Base-by-base conservation (phyloP, 1,140 invertebrate species). In the Drosophila athabasca region DNA sequence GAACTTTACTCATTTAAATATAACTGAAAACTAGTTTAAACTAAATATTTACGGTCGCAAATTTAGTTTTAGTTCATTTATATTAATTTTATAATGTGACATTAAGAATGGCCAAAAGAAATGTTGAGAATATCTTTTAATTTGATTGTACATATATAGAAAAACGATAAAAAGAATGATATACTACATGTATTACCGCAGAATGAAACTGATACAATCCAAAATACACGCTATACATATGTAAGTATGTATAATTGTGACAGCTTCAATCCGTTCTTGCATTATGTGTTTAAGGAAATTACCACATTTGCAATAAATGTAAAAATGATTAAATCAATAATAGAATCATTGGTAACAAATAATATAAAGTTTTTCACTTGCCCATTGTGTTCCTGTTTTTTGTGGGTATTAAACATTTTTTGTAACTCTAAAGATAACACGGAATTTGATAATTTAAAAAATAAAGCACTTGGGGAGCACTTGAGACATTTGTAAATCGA, bases 51-150 rank as follows among this genome's bases (percentile, higher is more conserved):
- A 80, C 60, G 66, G 68, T 89, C 67, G 65, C 61, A 76, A 64
- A 80, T 65, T 55, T 59, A 80, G 64, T 53, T 61, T 68, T 74
- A 80, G 73, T 72, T 70, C 74, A 89, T 90, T 88, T 85, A 75
- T 88, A 90, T 88, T 79, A 90, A 85, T 90, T 90, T 79, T 90
- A 90, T 75, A 78, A 85, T 77, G 69, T 75, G 49, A 67, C 69
- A 70, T 77, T 70, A 49, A 69, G 39, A 67, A 65, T 67, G 54
- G 68, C 48, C 48, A 46, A 35, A 64, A 49, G 73, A 62, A 45
- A 67, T 46, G 48, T 60, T 72, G 44, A 49, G 57, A 50, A 65
- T 62, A 66, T 68, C 35, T 48, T 65, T 75, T 84, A 69, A 71
- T 81, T 62, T 71, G 57, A 76, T 79, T 79, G 78, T 81, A 83